These are phyloP conservation scores for Meiosimyza decipiens DNA, from an alignment of 2,888 invertebrate species.

Conservation along the genomic window DNA sequence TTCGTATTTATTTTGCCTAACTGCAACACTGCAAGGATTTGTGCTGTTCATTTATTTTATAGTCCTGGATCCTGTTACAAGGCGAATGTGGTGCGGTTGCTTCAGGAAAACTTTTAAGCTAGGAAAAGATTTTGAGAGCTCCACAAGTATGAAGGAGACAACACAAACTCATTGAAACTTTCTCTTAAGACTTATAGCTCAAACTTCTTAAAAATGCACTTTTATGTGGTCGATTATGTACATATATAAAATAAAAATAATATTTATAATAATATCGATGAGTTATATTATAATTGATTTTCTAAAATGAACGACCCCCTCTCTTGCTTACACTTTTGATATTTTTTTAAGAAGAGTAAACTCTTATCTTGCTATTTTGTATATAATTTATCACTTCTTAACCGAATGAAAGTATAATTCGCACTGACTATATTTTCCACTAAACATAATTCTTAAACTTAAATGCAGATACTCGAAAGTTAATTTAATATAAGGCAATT, in stretches of 20 bases:
- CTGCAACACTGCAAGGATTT: constrained; percentile 73
- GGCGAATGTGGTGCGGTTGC: constrained; percentile 67
- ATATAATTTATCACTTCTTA: neutral
- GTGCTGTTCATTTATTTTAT: constrained; percentile 73
- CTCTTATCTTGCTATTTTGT: neutral
- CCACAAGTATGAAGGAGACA: constrained; percentile 46
- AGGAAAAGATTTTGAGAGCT: constrained; percentile 40
- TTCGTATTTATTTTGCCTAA: constrained; percentile 73
- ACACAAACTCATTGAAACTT: constrained; percentile 45
- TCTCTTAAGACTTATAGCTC: too few relatives aligned
- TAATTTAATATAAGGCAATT: constrained; percentile 37
- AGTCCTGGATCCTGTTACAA: constrained; percentile 70
- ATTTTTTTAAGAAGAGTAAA: too few relatives aligned
- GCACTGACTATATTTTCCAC: constrained; percentile 16
- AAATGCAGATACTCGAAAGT: constrained; percentile 3
- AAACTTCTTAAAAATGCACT: too few relatives aligned
- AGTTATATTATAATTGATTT: neutral
- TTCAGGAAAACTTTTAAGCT: constrained; percentile 44
- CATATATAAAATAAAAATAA: neutral
- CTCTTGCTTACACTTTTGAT: neutral
- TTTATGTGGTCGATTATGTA: too few relatives aligned
- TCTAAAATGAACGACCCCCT: neutral
- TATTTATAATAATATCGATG: neutral
- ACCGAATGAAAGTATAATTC: neutral
- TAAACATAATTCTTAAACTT: neutral